Percentiles rank a stretch among this genome's conserved stretches.
phyloP scores from a whole-genome alignment of 1,140 invertebrate species.

The Piezodorus guildinii region DNA sequence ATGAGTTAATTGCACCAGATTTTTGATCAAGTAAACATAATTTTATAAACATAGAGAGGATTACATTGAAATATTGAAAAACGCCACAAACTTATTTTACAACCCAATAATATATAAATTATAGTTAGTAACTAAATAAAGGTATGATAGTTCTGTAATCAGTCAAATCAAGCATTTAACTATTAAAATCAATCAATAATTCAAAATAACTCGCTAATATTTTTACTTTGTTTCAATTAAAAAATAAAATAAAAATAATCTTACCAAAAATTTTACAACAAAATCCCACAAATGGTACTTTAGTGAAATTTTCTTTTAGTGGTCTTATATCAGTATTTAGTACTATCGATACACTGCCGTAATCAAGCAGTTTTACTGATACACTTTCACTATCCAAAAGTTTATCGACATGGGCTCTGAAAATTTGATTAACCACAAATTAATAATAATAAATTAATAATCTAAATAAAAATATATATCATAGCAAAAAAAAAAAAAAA shows the following conservation, averaged over 20 bases:
- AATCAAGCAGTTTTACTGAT: constrained; percentile 1
- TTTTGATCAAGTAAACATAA: too few species aligned
- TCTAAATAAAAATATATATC: neutral
- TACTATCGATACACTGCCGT: neutral
- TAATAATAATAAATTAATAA: neutral
- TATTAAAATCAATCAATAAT: too few species aligned
- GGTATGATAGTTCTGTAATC: too few species aligned
- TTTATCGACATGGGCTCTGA: constrained; percentile 11
- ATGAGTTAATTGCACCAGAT: too few species aligned
- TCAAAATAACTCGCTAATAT: too few species aligned
- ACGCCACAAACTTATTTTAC: too few species aligned
- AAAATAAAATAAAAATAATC: neutral
- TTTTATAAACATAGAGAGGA: too few species aligned
- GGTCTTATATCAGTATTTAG: neutral
- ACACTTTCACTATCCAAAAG: constrained; percentile 1
- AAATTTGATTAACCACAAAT: neutral
- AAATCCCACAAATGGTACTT: constrained; percentile 19
- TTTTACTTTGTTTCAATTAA: too few species aligned
- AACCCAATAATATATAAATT: too few species aligned
- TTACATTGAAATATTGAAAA: too few species aligned
- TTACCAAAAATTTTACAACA: constrained; percentile 22
- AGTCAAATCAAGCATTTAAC: too few species aligned
- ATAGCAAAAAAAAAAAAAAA: neutral
- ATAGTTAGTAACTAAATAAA: too few species aligned
- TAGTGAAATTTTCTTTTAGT: constrained; percentile 14